Evolutionary conservation across 2,888 invertebrate genomes (phyloP).

Genomic region (Drosophila leonis): DNA sequence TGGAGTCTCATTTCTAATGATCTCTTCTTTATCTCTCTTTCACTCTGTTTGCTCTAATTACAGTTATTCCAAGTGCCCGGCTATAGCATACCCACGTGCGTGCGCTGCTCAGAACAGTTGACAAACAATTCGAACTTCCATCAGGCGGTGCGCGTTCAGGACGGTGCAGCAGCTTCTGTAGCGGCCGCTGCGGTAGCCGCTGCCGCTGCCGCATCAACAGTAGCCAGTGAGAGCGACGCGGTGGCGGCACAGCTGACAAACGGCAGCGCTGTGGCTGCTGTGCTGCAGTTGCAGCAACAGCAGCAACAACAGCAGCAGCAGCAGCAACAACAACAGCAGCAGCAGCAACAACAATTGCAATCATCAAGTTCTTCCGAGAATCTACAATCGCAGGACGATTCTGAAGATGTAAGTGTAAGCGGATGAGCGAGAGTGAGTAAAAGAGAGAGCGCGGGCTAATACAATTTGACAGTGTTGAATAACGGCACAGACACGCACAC

Average conservation of each 20-base stretch:
- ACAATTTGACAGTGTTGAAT: constrained; percentile 48
- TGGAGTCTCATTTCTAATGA: constrained; percentile 41
- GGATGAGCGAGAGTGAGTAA: constrained; percentile 16
- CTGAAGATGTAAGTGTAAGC: constrained; percentile 80
- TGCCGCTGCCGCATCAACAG: constrained; percentile 65
- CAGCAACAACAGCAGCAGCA: constrained; percentile 42
- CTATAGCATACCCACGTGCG: constrained; percentile 85
- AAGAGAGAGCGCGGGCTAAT: constrained; percentile 26
- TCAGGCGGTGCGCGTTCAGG: constrained; percentile 80
- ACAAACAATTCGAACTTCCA: constrained; percentile 84
- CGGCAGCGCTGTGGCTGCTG: constrained; percentile 66
- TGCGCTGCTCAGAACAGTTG: constrained; percentile 85
- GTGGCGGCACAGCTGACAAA: constrained; percentile 70
- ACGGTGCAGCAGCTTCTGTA: constrained; percentile 67
- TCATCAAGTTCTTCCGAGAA: constrained; percentile 84
- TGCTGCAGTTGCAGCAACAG: constrained; percentile 56
- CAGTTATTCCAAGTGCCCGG: constrained; percentile 86
- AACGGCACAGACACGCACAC: constrained; percentile 21
- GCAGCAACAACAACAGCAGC: constrained; percentile 29
- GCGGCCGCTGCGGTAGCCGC: constrained; percentile 74
- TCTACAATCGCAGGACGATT: constrained; percentile 84
- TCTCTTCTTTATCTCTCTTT: constrained; percentile 15
- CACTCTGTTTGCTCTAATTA: constrained; percentile 28
- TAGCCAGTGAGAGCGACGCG: constrained; percentile 62
- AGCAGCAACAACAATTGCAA: constrained; percentile 77